Evolutionary conservation across 2,113 vertebrate genomes (phyloP), one percentile per base, ranked within the genome.

Genomic region (Nyctibius bracteatus): DNA sequence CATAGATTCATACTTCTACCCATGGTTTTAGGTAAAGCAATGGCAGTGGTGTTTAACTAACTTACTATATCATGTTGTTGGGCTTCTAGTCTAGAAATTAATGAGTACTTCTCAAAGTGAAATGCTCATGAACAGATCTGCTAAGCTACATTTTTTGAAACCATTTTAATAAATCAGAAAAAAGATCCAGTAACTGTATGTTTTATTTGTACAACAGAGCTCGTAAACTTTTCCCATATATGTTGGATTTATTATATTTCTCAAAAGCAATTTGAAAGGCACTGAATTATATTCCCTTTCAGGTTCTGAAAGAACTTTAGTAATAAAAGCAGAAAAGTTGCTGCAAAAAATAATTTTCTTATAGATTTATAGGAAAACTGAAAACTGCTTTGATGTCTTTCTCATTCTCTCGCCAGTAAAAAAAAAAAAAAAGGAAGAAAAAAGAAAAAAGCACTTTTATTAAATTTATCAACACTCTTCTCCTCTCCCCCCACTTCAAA

Each of bases 361-460:
- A 97, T 97, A 97, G 97, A 98, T 98, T 98, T 98, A 98, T 98
- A 97, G 92, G 81, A 97, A 98, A 98, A 98, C 58, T 97, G 86
- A 96, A 98, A 98, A 97, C 80, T 98, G 78, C 97, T 98, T 98
- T 98, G 97, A 98, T 98, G 95, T 98, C 80, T 97, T 98, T 97
- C 41, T 10, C 92, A 95, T 94, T 98, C 96, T 92, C 95, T 95
- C 97, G 94, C 96, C 93, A 96, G 54, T 79, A 79, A 33, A 83
- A 89, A 93, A 90, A 92, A 92, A 59, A 67, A 33, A n/a, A n/a
- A n/a, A n/a, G n/a, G n/a, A n/a, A n/a, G n/a, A n/a, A n/a, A 43
- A 13, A 9, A 46, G 11, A 67, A 86, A 52, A 95, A 80, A 91
- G 66, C 96, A 95, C 92, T 96, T 91, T 92, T 97, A 97, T 98